phyloP scores from a whole-genome alignment of 37 sponge, comb jelly and placozoan genomes.

The Aplysina aerophoba region DNA sequence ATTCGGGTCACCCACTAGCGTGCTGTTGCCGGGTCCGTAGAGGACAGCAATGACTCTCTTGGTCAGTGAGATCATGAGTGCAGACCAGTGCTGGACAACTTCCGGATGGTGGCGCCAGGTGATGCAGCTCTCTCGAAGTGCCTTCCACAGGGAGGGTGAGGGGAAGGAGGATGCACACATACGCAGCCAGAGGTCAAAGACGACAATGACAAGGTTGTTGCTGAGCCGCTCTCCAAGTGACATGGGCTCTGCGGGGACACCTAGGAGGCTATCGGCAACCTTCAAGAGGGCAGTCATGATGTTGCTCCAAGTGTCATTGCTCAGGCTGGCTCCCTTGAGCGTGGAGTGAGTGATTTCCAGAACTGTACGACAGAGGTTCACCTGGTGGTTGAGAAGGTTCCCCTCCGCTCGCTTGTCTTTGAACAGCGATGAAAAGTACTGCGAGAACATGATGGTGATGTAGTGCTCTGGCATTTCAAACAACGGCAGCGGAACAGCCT shows the following conservation, averaged over 20 bases:
- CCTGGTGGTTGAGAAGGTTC: conserved; percentile 43
- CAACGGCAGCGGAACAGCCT: conserved; percentile 61
- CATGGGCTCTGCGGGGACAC: conserved; percentile 57
- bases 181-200: conserved; percentile 78
- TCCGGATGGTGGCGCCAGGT: conserved; percentile 82
- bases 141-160: conserved; percentile 80
- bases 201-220: conserved; percentile 50
- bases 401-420: background rate
- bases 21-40: conserved; percentile 59
- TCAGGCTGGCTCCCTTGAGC: background rate
- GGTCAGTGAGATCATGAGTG: conserved; percentile 63
- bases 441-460: conserved; percentile 54
- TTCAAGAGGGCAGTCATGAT: conserved; percentile 52
- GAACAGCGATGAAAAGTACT: conserved; percentile 54
- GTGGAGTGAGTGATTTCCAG: conserved; percentile 46
- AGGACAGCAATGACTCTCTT: conserved; percentile 53
- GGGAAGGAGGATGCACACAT: conserved; percentile 71
- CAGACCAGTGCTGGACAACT: conserved; percentile 74
- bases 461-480: conserved; percentile 59
- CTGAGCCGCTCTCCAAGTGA: conserved; percentile 64
- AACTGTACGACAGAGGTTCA: conserved; percentile 55
- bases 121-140: conserved; percentile 66
- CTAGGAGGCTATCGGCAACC: conserved; percentile 54
- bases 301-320: conserved; percentile 57
- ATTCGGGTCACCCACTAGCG: conserved; percentile 19